Evolutionary conservation across 1,140 invertebrate species (phyloP).

Genomic region (Sarcophaga peregrina): DNA sequence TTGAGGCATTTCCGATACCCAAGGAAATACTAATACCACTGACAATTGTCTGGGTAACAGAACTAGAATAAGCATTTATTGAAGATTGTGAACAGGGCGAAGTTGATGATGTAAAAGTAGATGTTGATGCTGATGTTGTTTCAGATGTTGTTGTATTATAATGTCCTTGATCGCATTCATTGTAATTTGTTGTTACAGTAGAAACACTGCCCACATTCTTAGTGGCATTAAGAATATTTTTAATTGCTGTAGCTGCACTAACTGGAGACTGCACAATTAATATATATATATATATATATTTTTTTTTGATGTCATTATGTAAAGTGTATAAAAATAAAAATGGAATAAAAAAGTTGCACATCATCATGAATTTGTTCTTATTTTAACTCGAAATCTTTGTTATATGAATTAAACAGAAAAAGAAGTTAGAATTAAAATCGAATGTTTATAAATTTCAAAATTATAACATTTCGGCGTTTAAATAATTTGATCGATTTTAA

Average conservation of each 20-base stretch:
- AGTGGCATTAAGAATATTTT: conserved; percentile 63
- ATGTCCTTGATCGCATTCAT: conserved; percentile 31
- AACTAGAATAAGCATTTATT: conserved; percentile 29
- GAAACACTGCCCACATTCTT: conserved; percentile 60
- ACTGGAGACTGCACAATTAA: conserved; percentile 56
- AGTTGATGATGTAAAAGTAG: neutral
- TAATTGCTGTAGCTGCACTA: conserved; percentile 63
- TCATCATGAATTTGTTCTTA: neutral
- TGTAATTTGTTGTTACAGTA: conserved; percentile 43
- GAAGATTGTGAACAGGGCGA: neutral
- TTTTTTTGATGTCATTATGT: neutral
- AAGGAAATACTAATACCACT: conserved; percentile 61
- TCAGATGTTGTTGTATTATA: conserved; percentile 25
- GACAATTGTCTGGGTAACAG: conserved; percentile 60
- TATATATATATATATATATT: neutral
- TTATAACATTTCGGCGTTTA: too few relatives aligned
- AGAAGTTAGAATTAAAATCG: too few relatives aligned
- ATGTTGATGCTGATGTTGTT: conserved; percentile 42
- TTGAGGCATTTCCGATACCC: conserved; percentile 53
- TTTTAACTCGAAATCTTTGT: neutral
- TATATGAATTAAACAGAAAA: neutral
- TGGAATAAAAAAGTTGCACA: conserved; percentile 1
- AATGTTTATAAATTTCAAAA: too few relatives aligned
- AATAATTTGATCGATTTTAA: too few relatives aligned
- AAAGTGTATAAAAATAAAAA: neutral